Evolutionary conservation across 2,113 vertebrate species (phyloP), one percentile per base, ranked within the genome.

Genomic region (Grammomys dolichurus): DNA sequence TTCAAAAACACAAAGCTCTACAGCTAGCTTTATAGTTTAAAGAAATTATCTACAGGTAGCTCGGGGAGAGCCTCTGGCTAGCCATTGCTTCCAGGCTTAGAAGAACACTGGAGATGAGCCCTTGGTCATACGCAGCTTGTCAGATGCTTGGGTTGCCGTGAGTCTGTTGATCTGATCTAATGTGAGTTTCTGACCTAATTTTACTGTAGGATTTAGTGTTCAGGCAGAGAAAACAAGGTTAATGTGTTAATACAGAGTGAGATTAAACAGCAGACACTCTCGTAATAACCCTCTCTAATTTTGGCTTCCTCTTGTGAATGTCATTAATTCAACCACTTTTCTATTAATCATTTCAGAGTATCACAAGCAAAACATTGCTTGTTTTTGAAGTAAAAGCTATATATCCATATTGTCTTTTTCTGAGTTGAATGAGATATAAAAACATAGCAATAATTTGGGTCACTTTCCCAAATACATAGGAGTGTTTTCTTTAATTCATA

Each of bases 181-280:
- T 98, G 97, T 98, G 98, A 98, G 97, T 98, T 98, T 98, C 96
- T 98, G 98, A 99, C 98, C 98, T 98, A 98, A 98, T 98, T 99
- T 99, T 98, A 77, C 93, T 88, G 63, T 46, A 89, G 80, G 97
- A 95, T 90, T 98, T 96, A 95, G 97, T 6, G 0, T 93, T 95
- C 95, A 96, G 95, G 97, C 95, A 4, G 96, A 97, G 97, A 98
- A 98, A 99, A 98, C 92, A 98, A 98, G 97, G 97, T 98, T 98
- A 98, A 98, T 94, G 92, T 98, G 97, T 96, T 98, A 96, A 98
- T 98, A 95, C 96, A 54, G 77, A 90, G 93, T 7, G 70, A 96
- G 95, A 98, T 96, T 89, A 97, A 98, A 87, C 87, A 91, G 97
- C 92, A 93, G 81, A 91, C 95, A 97, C 96, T 95, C 96, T 11